phyloP scores from a whole-genome alignment of 2,797 vertebrate species.

The Scarus forsteni region DNA sequence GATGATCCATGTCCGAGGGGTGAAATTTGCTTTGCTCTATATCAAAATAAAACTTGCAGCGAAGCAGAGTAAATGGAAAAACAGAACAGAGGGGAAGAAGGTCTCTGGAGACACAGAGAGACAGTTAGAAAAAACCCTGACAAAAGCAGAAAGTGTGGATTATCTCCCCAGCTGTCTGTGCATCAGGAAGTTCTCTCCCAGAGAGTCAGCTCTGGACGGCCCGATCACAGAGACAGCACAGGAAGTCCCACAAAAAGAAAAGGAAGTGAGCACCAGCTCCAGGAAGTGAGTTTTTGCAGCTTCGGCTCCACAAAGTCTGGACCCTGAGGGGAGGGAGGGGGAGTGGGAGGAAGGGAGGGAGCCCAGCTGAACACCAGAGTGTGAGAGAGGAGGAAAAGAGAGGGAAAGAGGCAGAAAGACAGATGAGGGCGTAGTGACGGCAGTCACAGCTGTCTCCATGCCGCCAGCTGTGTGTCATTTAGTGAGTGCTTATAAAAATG shows the following conservation, averaged over 20 bases:
- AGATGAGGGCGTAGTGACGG: conserved; percentile 77
- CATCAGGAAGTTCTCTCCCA: conserved; percentile 84
- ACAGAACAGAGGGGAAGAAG: conserved; percentile 51
- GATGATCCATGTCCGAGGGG: conserved; percentile 49
- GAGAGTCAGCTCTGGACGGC: conserved; percentile 76
- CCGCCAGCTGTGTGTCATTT: conserved; percentile 88
- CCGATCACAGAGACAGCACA: conserved; percentile 83
- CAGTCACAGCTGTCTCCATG: conserved; percentile 84
- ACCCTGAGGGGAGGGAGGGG: conserved; percentile 74
- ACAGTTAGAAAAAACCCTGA: conserved; percentile 72
- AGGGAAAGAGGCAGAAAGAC: conserved; percentile 56
- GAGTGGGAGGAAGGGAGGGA: conserved; percentile 62
- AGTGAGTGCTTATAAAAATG: conserved; percentile 81
- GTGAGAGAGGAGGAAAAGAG: conserved; percentile 76
- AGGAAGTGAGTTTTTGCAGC: conserved; percentile 85
- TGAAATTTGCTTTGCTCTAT: conserved; percentile 45
- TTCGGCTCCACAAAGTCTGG: conserved; percentile 88
- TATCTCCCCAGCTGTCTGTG: conserved; percentile 86
- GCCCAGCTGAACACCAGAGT: conserved; percentile 77
- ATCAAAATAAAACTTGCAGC: conserved; percentile 66
- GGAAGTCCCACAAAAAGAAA: conserved; percentile 87
- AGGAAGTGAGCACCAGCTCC: conserved; percentile 85
- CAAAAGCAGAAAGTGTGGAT: conserved; percentile 82
- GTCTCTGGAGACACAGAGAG: conserved; percentile 54
- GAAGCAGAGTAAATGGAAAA: conserved; percentile 67